These are phyloP conservation scores for Noctua janthe DNA, from an alignment of 2,888 invertebrate species.

Conservation along the genomic window DNA sequence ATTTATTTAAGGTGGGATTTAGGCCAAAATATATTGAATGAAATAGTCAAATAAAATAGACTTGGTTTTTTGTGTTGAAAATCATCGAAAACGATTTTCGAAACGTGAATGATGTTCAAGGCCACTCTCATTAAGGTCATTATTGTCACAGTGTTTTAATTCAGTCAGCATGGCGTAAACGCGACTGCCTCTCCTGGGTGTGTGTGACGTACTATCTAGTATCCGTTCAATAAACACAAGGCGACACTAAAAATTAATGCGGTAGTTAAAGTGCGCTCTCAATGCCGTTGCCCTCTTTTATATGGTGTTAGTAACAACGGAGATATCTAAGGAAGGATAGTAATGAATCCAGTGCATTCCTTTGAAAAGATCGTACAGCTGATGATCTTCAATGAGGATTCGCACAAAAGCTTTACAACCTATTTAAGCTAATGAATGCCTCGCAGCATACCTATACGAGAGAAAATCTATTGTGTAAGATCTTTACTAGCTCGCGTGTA, in stretches of 20 bases:
- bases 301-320: not conserved
- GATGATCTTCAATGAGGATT: conserved; percentile 11
- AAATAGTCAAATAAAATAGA: not conserved
- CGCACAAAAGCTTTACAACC: conserved; percentile 8
- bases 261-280: not conserved
- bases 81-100: too few species aligned
- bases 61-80: too few species aligned
- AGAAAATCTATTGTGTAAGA: conserved; percentile 2
- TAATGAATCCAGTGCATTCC: not conserved
- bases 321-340: not conserved
- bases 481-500: not conserved
- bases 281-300: not conserved
- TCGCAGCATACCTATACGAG: not conserved
- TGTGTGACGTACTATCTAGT: not conserved
- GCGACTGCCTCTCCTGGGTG: not conserved
- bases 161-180: not conserved
- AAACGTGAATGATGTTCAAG: too few species aligned
- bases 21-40: too few species aligned
- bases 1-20: not conserved
- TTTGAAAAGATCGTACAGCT: not conserved
- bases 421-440: conserved; percentile 20
- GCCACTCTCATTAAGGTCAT: too few species aligned
- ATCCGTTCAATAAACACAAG: not conserved
- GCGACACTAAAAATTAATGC: not conserved
- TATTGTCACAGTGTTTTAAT: not conserved